Percentiles rank a stretch among this genome's conserved stretches.
These are phyloP conservation scores for Tetragonula clypearis DNA, from an alignment of 1,140 invertebrate species.

Conservation along the genomic window DNA sequence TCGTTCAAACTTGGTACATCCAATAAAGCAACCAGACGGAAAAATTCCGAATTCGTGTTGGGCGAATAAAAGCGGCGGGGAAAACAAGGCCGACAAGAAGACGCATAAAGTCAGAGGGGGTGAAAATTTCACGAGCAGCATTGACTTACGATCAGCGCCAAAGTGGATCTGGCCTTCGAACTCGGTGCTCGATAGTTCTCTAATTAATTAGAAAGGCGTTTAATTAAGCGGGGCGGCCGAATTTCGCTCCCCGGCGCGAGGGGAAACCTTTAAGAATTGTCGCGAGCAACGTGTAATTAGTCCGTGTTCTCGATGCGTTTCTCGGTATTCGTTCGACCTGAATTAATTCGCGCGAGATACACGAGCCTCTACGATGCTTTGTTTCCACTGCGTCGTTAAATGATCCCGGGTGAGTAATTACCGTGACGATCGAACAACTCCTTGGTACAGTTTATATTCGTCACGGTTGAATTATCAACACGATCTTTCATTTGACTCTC, in stretches of 20 bases:
- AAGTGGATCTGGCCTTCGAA: conserved; percentile 27
- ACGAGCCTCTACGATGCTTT: too few species aligned
- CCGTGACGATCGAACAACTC: too few species aligned
- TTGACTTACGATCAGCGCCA: conserved; percentile 38
- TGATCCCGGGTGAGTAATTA: background rate
- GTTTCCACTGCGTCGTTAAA: background rate
- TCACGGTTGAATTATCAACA: too few species aligned
- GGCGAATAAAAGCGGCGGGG: conserved; percentile 36
- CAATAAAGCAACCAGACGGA: conserved; percentile 38
- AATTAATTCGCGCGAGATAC: background rate
- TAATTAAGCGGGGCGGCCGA: conserved; percentile 68
- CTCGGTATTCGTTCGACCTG: background rate
- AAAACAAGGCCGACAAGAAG: background rate
- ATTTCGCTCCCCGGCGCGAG: conserved; percentile 29
- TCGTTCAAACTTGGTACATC: conserved; percentile 42
- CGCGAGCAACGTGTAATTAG: conserved; percentile 1
- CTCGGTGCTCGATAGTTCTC: conserved; percentile 48
- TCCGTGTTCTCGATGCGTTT: background rate
- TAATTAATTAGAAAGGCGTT: conserved; percentile 66
- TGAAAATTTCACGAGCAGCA: conserved; percentile 52
- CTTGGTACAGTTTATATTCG: too few species aligned
- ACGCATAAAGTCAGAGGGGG: conserved; percentile 23
- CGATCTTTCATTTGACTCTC: too few species aligned
- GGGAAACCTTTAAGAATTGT: conserved; percentile 31
- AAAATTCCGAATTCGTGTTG: conserved; percentile 46